These are phyloP conservation scores for Ditylenchus dipsaci DNA, from an alignment of 1,140 invertebrate species.

Conservation along the genomic window DNA sequence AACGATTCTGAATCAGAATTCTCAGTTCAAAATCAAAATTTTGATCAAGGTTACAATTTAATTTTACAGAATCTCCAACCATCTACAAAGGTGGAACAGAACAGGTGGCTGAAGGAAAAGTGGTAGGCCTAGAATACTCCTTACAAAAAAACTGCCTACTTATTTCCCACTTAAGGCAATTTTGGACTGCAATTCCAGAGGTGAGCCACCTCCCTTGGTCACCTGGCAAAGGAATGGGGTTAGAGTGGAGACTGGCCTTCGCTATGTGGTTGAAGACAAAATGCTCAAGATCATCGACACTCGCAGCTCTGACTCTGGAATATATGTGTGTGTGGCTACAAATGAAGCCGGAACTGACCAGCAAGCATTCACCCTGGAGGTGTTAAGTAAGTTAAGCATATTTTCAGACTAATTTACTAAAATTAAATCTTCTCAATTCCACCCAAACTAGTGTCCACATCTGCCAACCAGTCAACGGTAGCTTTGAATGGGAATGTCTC, in stretches of 20 bases:
- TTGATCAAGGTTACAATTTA: no score
- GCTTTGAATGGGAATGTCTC: constrained; percentile 38
- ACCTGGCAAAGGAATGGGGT: constrained; percentile 52
- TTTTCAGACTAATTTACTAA: not conserved
- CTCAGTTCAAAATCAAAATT: no score
- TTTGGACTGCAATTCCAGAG: constrained; percentile 45
- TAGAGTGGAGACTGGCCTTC: constrained; percentile 46
- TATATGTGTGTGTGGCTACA: constrained; percentile 54
- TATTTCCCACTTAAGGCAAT: no score
- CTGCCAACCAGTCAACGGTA: constrained; percentile 36
- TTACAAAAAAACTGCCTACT: no score
- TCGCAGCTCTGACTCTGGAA: constrained; percentile 51
- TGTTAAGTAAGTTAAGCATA: constrained; percentile 32
- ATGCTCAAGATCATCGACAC: constrained; percentile 45
- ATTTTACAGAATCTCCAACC: constrained; percentile 44
- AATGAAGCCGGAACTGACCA: constrained; percentile 55
- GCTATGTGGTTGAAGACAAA: constrained; percentile 45
- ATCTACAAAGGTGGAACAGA: constrained; percentile 50
- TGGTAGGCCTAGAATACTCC: constrained; percentile 11
- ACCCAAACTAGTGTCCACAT: constrained; percentile 38
- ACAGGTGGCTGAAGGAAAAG: constrained; percentile 50
- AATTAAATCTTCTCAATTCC: not conserved
- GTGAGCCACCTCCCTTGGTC: constrained; percentile 47
- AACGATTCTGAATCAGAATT: no score
- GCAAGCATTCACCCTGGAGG: constrained; percentile 56